phyloP scores from a whole-genome alignment of 2,888 invertebrate species.

The Clunio marinus region DNA sequence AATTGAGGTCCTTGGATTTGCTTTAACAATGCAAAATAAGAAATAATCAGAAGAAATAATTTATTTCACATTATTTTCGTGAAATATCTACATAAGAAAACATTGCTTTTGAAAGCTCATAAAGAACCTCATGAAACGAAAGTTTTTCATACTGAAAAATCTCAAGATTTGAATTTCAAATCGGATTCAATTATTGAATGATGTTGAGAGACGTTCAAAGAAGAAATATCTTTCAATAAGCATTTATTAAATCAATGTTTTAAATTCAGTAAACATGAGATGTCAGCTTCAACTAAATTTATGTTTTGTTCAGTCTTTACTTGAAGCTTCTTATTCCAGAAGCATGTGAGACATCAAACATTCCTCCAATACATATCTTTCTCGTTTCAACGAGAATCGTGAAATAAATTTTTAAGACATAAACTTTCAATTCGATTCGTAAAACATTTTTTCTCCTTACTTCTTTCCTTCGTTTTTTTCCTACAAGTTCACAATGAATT shows the following conservation, averaged over 20 bases:
- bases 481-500: constrained; percentile 5
- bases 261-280: constrained; percentile 35
- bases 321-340: constrained; percentile 18
- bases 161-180: too few relatives aligned
- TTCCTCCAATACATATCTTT: not conserved
- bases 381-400: constrained; percentile 17
- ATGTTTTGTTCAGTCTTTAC: constrained; percentile 35
- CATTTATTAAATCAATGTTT: constrained; percentile 38
- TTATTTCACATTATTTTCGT: too few relatives aligned
- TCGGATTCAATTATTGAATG: too few relatives aligned
- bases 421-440: constrained; percentile 38
- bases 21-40: constrained; percentile 13
- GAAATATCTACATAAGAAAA: too few relatives aligned
- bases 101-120: too few relatives aligned
- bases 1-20: constrained; percentile 22
- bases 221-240: too few relatives aligned
- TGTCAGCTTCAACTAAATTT: constrained; percentile 36
- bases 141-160: too few relatives aligned
- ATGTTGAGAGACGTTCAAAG: too few relatives aligned
- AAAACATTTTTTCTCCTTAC: constrained; percentile 27
- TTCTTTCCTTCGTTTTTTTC: not conserved
- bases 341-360: not conserved
- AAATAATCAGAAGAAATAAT: too few relatives aligned
- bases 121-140: too few relatives aligned
- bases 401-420: constrained; percentile 32